Evolutionary conservation across 2,888 invertebrate genomes (phyloP).

Genomic region (Nemapogon koenigi): DNA sequence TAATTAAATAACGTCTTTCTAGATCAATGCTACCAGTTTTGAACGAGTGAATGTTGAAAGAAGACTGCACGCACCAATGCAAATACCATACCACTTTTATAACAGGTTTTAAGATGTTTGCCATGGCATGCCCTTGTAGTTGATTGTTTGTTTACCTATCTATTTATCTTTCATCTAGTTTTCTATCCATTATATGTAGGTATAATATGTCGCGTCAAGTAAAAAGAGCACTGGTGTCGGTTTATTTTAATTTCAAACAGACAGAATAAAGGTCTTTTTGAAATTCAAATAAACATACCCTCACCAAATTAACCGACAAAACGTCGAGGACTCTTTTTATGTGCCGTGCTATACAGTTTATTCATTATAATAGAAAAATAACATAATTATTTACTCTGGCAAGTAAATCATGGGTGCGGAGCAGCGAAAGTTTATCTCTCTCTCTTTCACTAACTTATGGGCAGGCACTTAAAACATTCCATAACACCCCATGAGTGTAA

Average conservation of each 20-base stretch:
- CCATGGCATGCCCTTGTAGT: conserved; percentile 11
- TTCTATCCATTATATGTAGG: neutral
- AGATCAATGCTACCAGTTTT: conserved; percentile 84
- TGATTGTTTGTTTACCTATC: conserved; percentile 18
- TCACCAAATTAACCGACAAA: neutral
- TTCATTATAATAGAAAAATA: too few relatives aligned
- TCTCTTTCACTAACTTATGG: too few relatives aligned
- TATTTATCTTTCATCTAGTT: neutral
- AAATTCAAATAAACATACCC: too few relatives aligned
- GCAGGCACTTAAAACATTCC: too few relatives aligned
- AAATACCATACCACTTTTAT: conserved; percentile 37
- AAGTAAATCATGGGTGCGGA: too few relatives aligned
- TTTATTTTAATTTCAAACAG: too few relatives aligned
- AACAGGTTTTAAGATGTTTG: conserved; percentile 19
- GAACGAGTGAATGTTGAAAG: conserved; percentile 74
- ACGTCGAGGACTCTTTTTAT: neutral
- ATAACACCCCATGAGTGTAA: too few relatives aligned
- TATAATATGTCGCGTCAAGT: neutral
- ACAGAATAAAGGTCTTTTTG: too few relatives aligned
- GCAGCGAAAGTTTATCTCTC: too few relatives aligned
- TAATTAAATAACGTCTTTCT: conserved; percentile 34
- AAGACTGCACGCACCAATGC: conserved; percentile 55
- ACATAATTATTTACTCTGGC: too few relatives aligned
- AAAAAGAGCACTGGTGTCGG: too few relatives aligned
- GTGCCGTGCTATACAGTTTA: too few relatives aligned